Evolutionary conservation across 2,113 vertebrate species (phyloP).

Genomic region (Microtus ochrogaster): DNA sequence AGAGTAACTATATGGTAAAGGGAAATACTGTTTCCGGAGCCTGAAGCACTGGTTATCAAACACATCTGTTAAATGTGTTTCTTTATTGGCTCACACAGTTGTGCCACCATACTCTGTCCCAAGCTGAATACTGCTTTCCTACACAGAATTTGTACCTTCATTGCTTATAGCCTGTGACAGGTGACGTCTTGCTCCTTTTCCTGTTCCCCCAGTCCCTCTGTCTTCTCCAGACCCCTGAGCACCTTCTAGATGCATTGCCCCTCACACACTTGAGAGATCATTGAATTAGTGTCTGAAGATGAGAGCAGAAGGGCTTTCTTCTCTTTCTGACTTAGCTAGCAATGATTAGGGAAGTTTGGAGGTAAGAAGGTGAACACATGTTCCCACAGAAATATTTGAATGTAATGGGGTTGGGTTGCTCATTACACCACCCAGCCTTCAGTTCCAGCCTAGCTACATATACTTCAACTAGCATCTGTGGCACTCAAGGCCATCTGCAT

Average conservation of each 20-base stretch:
- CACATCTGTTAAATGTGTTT: conserved; percentile 14
- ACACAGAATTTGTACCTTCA: background rate
- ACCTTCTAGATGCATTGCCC: background rate
- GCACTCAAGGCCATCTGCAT: background rate
- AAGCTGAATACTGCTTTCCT: conserved; percentile 18
- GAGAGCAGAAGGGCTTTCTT: conserved; percentile 2
- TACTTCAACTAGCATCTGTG: background rate
- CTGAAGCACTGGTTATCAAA: conserved; percentile 32
- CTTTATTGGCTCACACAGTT: background rate
- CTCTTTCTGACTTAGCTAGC: background rate
- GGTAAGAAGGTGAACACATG: background rate
- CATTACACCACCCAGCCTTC: background rate
- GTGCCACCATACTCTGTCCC: background rate
- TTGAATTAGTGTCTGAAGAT: background rate
- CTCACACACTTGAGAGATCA: background rate
- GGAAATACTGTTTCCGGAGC: conserved; percentile 45
- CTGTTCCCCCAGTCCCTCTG: background rate
- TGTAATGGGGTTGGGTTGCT: background rate
- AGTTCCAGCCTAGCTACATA: background rate
- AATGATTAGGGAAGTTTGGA: conserved; percentile 19
- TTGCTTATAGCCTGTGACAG: conserved; percentile 14
- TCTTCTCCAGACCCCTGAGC: background rate
- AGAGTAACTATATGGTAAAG: conserved; percentile 14
- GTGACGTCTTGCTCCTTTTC: background rate
- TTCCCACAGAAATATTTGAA: conserved; percentile 39